Percentiles rank a stretch among this genome's conserved stretches.
Evolutionary conservation across 2,888 invertebrate genomes (phyloP).

Genomic region (Patella caerulea): DNA sequence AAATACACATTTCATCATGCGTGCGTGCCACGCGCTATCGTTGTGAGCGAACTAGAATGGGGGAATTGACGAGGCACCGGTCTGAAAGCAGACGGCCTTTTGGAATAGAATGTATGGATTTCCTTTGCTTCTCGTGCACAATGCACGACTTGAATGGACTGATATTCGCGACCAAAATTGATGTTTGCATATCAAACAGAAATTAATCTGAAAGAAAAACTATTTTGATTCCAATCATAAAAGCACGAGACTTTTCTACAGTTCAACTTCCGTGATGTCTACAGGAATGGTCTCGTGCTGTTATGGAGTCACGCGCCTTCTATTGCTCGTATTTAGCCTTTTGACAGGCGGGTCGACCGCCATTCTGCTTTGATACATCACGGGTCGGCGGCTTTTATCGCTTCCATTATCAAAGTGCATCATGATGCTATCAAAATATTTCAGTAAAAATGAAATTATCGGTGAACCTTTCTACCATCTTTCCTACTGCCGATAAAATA

Average conservation of each 20-base stretch:
- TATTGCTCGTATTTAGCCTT: not conserved
- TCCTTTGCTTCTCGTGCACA: not conserved
- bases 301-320: slow-evolving; percentile 8
- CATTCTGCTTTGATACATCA: slow-evolving; percentile 4
- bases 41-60: not conserved
- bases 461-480: too few species aligned
- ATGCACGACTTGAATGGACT: not conserved
- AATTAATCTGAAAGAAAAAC: slow-evolving; percentile 13
- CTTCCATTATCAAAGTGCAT: too few species aligned
- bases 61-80: too few species aligned
- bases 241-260: slow-evolving; percentile 1
- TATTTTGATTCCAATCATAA: slow-evolving; percentile 9
- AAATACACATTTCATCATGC: slow-evolving; percentile 10
- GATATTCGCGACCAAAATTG: slow-evolving; percentile 7
- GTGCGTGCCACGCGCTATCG: slow-evolving; percentile 10
- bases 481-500: too few species aligned
- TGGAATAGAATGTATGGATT: slow-evolving; percentile 2
- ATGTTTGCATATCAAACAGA: slow-evolving; percentile 10
- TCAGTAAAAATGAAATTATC: too few species aligned
- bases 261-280: slow-evolving; percentile 6
- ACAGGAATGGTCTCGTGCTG: not conserved
- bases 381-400: not conserved
- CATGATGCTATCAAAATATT: too few species aligned
- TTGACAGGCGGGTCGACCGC: not conserved
- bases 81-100: too few species aligned